Percentiles rank a stretch among this genome's conserved stretches.
Evolutionary conservation across 2,888 invertebrate species (phyloP).

Genomic region (Mesodorylaimus sp.): DNA sequence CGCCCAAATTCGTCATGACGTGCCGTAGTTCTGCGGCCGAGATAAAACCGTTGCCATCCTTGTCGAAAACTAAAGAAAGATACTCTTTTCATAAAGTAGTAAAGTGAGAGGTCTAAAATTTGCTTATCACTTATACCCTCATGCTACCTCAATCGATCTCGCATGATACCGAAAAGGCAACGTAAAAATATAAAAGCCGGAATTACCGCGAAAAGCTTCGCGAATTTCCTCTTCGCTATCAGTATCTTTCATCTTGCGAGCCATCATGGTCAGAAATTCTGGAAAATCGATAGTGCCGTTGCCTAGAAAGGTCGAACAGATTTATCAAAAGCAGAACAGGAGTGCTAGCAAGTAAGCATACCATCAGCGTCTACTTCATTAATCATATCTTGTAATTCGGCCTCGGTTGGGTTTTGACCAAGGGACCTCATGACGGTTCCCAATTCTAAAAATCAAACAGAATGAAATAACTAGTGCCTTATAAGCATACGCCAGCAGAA

Average conservation of each 20-base stretch:
- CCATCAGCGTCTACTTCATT: slow-evolving; percentile 92
- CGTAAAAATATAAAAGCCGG: no score
- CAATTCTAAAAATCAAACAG: no score
- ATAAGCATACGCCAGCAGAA: no score
- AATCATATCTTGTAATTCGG: slow-evolving; percentile 98
- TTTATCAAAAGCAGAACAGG: no score
- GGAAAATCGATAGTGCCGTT: slow-evolving; percentile 99
- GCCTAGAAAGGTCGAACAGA: slow-evolving; percentile 46
- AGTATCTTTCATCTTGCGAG: slow-evolving; percentile 98
- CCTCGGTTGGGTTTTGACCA: slow-evolving; percentile 98
- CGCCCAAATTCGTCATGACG: slow-evolving; percentile 98
- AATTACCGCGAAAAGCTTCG: slow-evolving; percentile 95
- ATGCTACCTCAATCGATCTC: no score
- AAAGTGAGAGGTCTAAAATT: no score
- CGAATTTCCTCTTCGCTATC: slow-evolving; percentile 96
- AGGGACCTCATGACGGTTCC: slow-evolving; percentile 96
- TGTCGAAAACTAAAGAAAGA: no score
- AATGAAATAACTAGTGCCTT: no score
- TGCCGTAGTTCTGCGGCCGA: slow-evolving; percentile 86
- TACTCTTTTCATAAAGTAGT: no score
- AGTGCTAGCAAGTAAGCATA: no score
- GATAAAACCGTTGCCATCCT: slow-evolving; percentile 98
- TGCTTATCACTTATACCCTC: no score
- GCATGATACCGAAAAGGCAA: no score
- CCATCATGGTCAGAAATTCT: slow-evolving; percentile 99